Evolutionary conservation across 2,113 vertebrate genomes (phyloP).

Genomic region (Salvator merianae): DNA sequence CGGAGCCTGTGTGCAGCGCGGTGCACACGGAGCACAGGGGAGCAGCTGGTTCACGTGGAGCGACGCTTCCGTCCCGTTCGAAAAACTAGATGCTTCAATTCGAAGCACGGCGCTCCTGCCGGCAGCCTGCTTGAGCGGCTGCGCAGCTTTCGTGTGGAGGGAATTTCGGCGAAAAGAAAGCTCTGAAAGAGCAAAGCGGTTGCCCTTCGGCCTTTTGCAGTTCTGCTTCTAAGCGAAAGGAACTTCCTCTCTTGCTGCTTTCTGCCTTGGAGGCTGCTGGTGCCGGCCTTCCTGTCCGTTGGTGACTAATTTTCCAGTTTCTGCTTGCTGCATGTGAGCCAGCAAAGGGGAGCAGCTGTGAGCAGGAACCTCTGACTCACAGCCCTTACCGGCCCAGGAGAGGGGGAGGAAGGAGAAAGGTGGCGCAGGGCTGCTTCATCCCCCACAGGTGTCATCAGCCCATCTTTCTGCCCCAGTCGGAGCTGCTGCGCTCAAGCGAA

Average conservation of each 20-base stretch:
- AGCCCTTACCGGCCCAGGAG: background rate
- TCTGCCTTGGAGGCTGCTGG: background rate
- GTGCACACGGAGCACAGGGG: no score
- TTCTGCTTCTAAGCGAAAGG: background rate
- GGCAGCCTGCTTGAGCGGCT: background rate
- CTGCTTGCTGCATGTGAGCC: background rate
- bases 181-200: background rate
- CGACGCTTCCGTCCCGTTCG: no score
- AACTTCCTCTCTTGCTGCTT: background rate
- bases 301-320: constrained; percentile 30
- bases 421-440: background rate
- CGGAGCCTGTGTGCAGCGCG: no score
- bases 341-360: no score
- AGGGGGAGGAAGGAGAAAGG: background rate
- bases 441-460: background rate
- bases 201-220: no score
- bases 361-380: background rate
- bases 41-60: no score
- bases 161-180: background rate
- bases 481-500: background rate
- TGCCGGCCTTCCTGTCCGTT: constrained; percentile 18
- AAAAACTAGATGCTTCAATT: no score
- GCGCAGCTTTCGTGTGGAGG: no score
- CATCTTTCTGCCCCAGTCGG: background rate
- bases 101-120: no score